Percentiles rank a stretch among this genome's conserved stretches.
Evolutionary conservation across 2,113 vertebrate species (phyloP).

Genomic region (Leptocoma aspasia): DNA sequence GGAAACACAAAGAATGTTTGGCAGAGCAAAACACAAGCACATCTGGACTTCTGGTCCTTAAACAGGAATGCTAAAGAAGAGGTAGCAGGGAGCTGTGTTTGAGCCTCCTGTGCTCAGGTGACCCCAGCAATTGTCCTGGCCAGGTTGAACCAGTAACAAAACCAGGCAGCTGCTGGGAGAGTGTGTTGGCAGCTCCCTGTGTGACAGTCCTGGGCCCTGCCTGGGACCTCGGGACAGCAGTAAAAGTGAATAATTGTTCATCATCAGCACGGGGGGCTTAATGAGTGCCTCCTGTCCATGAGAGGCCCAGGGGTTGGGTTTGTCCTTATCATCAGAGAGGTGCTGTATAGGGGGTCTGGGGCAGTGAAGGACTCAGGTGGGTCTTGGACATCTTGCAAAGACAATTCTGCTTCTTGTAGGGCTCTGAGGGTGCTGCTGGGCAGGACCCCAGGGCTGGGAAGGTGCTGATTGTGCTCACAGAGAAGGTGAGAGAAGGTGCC

Average conservation of each 20-base stretch:
- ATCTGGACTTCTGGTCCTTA: not conserved
- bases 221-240: not conserved
- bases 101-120: not conserved
- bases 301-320: not conserved
- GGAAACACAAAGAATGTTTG: not conserved
- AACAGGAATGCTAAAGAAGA: not conserved
- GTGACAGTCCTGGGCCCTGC: not conserved
- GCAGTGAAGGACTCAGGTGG: not conserved
- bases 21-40: not conserved
- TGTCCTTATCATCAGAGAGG: not conserved
- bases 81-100: not conserved
- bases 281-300: fast-evolving
- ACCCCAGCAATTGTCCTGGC: not conserved
- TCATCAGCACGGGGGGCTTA: no score
- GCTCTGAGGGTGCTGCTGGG: not conserved
- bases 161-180: not conserved
- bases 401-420: not conserved
- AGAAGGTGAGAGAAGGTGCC: not conserved
- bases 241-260: not conserved
- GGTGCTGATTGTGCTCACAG: not conserved
- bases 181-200: not conserved
- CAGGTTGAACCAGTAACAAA: not conserved
- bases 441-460: not conserved
- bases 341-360: not conserved
- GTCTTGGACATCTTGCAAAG: not conserved